Evolutionary conservation across 1,140 invertebrate genomes (phyloP), one percentile per base, ranked within the genome.

Genomic region (Andricus grossulariae): DNA sequence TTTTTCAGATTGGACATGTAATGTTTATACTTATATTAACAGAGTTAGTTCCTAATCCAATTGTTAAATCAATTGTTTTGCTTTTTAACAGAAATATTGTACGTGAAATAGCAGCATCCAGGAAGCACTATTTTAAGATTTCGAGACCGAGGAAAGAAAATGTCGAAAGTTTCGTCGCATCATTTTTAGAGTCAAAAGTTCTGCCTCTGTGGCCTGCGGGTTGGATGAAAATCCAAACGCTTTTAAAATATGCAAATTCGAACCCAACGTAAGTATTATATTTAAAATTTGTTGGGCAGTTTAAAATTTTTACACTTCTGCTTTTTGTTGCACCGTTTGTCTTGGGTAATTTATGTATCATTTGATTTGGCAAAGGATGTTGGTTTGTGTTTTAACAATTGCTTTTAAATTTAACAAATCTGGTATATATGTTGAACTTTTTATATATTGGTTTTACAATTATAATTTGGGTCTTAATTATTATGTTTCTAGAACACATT

Each of bases 201-300:
- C 90, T 92, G 79, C 87, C 90, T 52, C 78, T 94, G 15, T 94
- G 93, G 93, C 93, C 93, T 5, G 84, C 90, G 72, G 93, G 93
- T 7, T 94, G 93, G 91, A 93, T 94, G 91, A 89, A 80, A 54
- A 75, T 87, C 32, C 70, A 82, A 32, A 85, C 84, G 6, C 83
- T 90, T 25, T 45, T 88, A 39, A 87, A 89, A 73, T 90, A 88
- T 79, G 78, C 86, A 25, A 86, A 84, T 78, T 25, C 15, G n/a
- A 87, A 89, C 70, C 73, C 86, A 60, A 73, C 21, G 89, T 90
- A 83, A 90, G 89, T 89, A 84, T 8, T 12, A 74, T 39, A n/a
- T 45, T 45, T 8, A 16, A 39, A 32, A 16, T 66, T 66, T 16
- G 10, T 55, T 19, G 10, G n/a, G n/a, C 52, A 76, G 49, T 45